Evolutionary conservation across 2,797 vertebrate genomes (phyloP).

Genomic region (Micromesistius poutassou): DNA sequence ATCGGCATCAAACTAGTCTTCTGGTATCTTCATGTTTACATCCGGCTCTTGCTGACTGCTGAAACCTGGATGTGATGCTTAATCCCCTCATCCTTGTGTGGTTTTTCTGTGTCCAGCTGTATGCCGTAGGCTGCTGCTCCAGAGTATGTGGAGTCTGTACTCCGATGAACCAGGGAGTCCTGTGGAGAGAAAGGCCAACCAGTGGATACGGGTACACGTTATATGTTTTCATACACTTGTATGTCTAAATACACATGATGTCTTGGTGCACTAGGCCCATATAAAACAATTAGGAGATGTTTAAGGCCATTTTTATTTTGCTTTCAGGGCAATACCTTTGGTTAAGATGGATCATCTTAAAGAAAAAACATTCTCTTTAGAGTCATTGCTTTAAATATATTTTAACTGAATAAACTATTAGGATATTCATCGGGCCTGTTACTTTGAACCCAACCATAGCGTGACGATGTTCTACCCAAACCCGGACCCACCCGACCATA

Average conservation of each 20-base stretch:
- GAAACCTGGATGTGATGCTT: not conserved
- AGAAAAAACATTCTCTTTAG: not conserved
- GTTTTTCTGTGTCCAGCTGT: constrained; percentile 60
- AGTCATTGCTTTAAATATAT: not conserved
- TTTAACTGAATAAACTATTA: not conserved
- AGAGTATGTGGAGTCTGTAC: constrained; percentile 85
- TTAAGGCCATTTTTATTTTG: not conserved
- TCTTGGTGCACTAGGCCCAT: not conserved
- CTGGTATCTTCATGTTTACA: not conserved
- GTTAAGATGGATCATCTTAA: not conserved
- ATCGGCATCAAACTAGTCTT: not conserved
- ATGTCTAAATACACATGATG: not conserved
- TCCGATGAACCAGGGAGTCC: constrained; percentile 79
- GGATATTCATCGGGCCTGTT: not conserved
- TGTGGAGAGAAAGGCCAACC: constrained; percentile 84
- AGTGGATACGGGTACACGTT: constrained; percentile 81
- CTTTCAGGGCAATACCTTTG: not conserved
- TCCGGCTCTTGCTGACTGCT: not conserved
- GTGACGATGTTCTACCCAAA: not conserved
- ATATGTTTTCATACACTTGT: not conserved
- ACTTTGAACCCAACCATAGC: not conserved
- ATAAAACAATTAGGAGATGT: not conserved
- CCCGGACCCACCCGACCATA: not conserved
- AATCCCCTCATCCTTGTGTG: not conserved
- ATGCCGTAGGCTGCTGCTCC: constrained; percentile 78